Evolutionary conservation across 2,888 invertebrate species (phyloP).

Genomic region (Mamestra brassicae): DNA sequence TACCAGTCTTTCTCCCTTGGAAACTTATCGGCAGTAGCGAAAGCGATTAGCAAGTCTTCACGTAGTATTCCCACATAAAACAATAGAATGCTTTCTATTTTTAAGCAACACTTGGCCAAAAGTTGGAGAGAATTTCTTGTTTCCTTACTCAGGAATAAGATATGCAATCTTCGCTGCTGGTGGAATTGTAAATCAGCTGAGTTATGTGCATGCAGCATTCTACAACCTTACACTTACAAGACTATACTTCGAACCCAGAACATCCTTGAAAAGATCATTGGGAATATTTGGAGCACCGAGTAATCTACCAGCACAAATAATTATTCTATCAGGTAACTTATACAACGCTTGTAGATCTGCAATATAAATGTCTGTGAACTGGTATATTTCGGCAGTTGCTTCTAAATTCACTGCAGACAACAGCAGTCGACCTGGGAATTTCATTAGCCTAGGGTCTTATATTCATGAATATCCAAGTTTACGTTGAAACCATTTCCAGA

Average conservation of each 20-base stretch:
- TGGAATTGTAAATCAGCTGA: conserved; percentile 34
- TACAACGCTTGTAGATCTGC: neutral
- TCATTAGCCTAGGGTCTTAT: conserved; percentile 31
- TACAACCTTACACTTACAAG: neutral
- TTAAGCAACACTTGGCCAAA: conserved; percentile 29
- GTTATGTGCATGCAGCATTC: conserved; percentile 15
- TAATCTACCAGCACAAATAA: neutral
- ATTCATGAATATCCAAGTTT: conserved; percentile 16
- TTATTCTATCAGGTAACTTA: neutral
- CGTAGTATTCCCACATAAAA: conserved; percentile 51
- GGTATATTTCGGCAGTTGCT: conserved; percentile 17
- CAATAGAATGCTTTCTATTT: conserved; percentile 59
- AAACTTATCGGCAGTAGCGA: conserved; percentile 57
- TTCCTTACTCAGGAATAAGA: conserved; percentile 29
- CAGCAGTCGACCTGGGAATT: conserved; percentile 32
- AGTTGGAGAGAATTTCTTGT: conserved; percentile 18
- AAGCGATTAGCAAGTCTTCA: conserved; percentile 61
- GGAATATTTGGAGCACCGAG: conserved; percentile 14
- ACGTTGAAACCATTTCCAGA: neutral
- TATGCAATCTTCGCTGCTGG: conserved; percentile 16
- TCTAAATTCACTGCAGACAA: conserved; percentile 35
- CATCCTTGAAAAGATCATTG: neutral
- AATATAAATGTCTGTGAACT: conserved; percentile 9
- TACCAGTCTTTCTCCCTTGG: conserved; percentile 9
- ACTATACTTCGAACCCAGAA: neutral